Conservation (phyloP, 2,113 vertebrate species). For the Calypte anna region DNA sequence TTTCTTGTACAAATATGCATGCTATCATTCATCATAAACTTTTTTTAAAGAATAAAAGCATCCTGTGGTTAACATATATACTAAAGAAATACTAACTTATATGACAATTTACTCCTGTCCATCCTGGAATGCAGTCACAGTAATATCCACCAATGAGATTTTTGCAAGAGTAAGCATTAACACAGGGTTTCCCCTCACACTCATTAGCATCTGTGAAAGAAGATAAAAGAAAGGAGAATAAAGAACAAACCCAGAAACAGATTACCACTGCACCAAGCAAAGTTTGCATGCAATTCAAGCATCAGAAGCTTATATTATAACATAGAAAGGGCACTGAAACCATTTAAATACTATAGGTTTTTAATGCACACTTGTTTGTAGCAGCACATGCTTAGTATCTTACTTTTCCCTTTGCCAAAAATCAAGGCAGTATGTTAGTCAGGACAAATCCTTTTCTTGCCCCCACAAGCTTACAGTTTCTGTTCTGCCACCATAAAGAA, state of each 20-base stretch:
- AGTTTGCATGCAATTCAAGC: conserved; percentile 56
- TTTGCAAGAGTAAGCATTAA: conserved; percentile 98
- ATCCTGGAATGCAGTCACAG: conserved; percentile 95
- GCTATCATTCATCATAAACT: not conserved
- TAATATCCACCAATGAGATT: conserved; percentile 99
- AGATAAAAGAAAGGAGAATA: conserved; percentile 81
- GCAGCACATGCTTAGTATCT: conserved; percentile 29
- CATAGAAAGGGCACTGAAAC: not conserved
- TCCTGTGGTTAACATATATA: conserved; percentile 10
- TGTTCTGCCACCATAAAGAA: conserved; percentile 40
- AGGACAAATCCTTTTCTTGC: not conserved
- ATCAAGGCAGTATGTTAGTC: conserved; percentile 37
- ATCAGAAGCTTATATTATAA: conserved; percentile 14
- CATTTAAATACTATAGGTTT: not conserved
- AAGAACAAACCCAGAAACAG: conserved; percentile 69
- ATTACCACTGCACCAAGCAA: conserved; percentile 59
- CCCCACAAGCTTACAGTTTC: not conserved
- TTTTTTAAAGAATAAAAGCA: not conserved
- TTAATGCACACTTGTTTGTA: not conserved
- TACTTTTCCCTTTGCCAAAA: not conserved
- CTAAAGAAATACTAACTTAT: conserved; percentile 91
- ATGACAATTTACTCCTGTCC: conserved; percentile 95
- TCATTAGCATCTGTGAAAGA: conserved; percentile 95
- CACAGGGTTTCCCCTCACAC: conserved; percentile 91
- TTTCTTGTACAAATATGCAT: not conserved